Conservation (phyloP, 2,113 vertebrate species). For the Python bivittatus region DNA sequence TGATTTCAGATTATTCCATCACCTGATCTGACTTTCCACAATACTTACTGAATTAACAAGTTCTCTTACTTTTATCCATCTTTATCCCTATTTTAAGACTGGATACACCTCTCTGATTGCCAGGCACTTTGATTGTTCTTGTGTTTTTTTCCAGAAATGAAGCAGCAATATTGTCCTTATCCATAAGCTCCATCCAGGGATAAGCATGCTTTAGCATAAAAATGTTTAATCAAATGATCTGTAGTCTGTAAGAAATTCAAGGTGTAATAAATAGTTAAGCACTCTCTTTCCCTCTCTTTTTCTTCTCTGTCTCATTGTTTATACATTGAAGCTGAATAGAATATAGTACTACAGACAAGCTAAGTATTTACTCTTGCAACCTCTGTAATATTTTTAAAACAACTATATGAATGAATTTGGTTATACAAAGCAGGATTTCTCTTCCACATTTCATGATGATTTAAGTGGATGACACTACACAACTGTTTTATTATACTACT, state of each 20-base stretch:
- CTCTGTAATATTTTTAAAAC: constrained; percentile 5
- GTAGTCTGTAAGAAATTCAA: not conserved
- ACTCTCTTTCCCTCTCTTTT: not conserved
- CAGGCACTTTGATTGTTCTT: not conserved
- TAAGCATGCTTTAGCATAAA: not conserved
- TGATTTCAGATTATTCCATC: not conserved
- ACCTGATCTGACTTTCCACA: not conserved
- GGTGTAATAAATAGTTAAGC: not conserved
- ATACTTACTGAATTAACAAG: not conserved
- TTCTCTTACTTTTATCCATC: not conserved
- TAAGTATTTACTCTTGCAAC: not conserved
- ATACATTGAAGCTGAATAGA: not conserved
- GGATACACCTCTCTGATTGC: not conserved
- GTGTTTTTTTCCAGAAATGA: not conserved
- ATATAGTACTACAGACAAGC: not conserved
- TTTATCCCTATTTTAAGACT: not conserved
- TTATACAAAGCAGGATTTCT: not conserved
- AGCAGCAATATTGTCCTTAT: not conserved
- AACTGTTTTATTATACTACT: not conserved
- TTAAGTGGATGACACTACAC: not conserved
- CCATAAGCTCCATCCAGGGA: not conserved
- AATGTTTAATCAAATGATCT: not conserved
- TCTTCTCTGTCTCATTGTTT: not conserved
- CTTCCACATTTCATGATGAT: not conserved
- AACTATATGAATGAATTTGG: not conserved